Evolutionary conservation across 2,797 vertebrate genomes (phyloP), one percentile per base, ranked within the genome.

Genomic region (Enteromius argenteus): DNA sequence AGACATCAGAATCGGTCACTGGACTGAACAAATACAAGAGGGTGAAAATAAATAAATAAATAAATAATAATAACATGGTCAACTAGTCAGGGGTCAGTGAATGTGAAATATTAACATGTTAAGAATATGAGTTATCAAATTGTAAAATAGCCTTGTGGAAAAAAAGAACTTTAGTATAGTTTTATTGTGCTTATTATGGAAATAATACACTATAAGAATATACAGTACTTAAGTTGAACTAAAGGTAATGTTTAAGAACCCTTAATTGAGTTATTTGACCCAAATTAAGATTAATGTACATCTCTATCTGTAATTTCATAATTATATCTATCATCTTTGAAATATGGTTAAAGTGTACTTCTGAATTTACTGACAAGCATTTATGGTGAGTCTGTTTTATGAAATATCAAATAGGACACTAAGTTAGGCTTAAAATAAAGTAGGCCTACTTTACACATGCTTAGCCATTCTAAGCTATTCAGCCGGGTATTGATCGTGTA

Each of bases 21-120:
- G 82, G 73, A 79, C 39, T 15, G 42, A 32, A 71, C 87, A 86
- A 91, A 77, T 68, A 79, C 72, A 51, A 39, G 13, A 49, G 14
- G 30, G 7, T 30, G n/a, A 79, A 60, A 87, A 86, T 42, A 42
- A 42, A 42, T 42, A 58, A 62, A 30, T 13, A 11, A 23, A 56
- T 8, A 2, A n/a, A n/a, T n/a, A 58, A 58, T 23, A 58, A 58
- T 11, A 23, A 89, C 85, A 86, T n/a, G 69, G 84, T 83, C 86
- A 90, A 58, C 67, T 88, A 85, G 35, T 88, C 85, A 90, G 87
- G 85, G 87, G 77, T 91, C 89, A 90, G 4, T 60, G 32, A 85
- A 80, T 80, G 87, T 93, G 89, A 91, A 94, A 93, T 91, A 94
- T 93, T 92, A 83, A 93, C 92, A 88, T 44, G 85, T 87, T 85